Conservation (phyloP, 2,888 invertebrate species). For the Emesis furor region DNA sequence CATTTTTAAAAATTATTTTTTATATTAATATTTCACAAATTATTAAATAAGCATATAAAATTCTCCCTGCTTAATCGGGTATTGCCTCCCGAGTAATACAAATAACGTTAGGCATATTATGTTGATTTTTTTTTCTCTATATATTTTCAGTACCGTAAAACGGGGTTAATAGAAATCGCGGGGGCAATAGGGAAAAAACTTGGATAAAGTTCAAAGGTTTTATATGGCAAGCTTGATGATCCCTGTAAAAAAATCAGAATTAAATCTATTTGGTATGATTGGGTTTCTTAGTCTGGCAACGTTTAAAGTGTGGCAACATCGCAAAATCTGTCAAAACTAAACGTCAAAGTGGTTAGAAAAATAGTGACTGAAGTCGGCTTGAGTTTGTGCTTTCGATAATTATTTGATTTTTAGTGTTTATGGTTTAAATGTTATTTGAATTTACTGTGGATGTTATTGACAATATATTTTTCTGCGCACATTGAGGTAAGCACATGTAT, state of each 20-base stretch:
- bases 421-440: neutral
- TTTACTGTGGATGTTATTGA: neutral
- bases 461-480: neutral
- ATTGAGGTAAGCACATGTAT: neutral
- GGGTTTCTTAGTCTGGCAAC: neutral
- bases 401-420: too few relatives aligned
- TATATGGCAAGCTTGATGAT: neutral
- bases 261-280: neutral
- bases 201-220: neutral
- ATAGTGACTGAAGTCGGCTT: too few relatives aligned
- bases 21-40: too few relatives aligned
- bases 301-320: neutral
- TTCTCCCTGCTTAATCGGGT: too few relatives aligned
- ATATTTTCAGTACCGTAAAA: neutral
- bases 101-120: too few relatives aligned
- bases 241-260: neutral
- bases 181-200: neutral
- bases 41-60: too few relatives aligned
- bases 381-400: too few relatives aligned
- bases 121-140: too few relatives aligned
- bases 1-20: too few relatives aligned
- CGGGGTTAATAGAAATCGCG: neutral
- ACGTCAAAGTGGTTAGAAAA: neutral
- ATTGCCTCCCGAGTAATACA: too few relatives aligned
- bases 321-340: neutral